phyloP scores from a whole-genome alignment of 2,888 invertebrate genomes.

The Polymixis lichenea region DNA sequence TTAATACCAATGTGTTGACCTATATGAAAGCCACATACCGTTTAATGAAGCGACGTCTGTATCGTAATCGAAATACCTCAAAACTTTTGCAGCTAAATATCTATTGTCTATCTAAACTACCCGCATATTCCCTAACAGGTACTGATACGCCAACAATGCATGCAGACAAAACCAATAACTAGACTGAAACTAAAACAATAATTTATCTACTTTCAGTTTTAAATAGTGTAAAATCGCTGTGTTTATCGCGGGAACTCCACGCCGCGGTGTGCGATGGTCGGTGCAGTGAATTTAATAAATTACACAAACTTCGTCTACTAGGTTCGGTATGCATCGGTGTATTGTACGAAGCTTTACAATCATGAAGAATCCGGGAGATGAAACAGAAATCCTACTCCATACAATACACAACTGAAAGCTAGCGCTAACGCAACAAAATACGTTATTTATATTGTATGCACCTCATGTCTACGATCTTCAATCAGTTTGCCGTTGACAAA shows the following conservation, averaged over 20 bases:
- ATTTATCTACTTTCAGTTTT: constrained; percentile 51
- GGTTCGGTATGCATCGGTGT: constrained; percentile 45
- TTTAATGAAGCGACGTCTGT: background rate
- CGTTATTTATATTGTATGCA: background rate
- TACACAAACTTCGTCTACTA: constrained; percentile 49
- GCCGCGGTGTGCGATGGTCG: background rate
- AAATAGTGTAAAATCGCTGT: constrained; percentile 54
- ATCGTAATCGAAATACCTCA: background rate
- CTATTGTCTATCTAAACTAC: background rate
- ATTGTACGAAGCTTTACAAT: constrained; percentile 40
- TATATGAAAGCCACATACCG: no score
- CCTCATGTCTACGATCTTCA: background rate
- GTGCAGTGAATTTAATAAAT: constrained; percentile 58
- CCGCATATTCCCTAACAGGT: background rate
- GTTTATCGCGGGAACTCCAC: constrained; percentile 42
- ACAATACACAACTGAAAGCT: background rate
- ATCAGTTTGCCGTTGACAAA: background rate
- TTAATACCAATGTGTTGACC: background rate
- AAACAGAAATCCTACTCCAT: constrained; percentile 10
- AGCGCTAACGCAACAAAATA: background rate
- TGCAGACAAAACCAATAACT: constrained; percentile 30
- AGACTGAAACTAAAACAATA: constrained; percentile 39
- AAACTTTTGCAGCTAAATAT: constrained; percentile 4
- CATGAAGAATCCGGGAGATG: background rate
- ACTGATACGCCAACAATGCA: constrained; percentile 16